Evolutionary conservation across 2,888 invertebrate genomes (phyloP).

Genomic region (Machimus atricapillus): DNA sequence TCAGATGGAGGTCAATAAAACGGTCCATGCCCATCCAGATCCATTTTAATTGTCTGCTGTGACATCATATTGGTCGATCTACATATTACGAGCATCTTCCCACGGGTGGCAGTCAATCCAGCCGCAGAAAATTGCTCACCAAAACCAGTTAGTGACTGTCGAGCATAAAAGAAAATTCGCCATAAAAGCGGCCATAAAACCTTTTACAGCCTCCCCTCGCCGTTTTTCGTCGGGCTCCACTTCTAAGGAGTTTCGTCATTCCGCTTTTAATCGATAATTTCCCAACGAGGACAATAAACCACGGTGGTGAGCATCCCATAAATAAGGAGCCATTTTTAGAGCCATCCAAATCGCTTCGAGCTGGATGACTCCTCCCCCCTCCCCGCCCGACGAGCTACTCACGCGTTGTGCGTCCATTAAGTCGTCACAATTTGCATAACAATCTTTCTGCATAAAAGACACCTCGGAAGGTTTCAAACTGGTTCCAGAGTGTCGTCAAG

Average conservation of each 20-base stretch:
- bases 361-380: not conserved
- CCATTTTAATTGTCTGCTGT: not conserved
- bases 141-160: not conserved
- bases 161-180: not conserved
- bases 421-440: constrained; percentile 18
- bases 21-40: not conserved
- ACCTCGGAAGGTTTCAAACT: constrained; percentile 1
- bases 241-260: not conserved
- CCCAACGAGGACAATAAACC: not conserved
- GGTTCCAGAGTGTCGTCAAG: not conserved
- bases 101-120: not conserved
- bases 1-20: not conserved
- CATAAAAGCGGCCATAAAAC: not conserved
- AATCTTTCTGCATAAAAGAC: constrained; percentile 11
- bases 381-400: not conserved
- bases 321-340: not conserved
- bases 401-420: not conserved
- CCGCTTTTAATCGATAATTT: not conserved
- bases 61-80: not conserved
- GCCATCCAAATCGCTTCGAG: not conserved
- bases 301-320: not conserved
- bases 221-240: not conserved
- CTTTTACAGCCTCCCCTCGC: not conserved
- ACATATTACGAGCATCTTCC: not conserved
- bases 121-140: not conserved